Evolutionary conservation across 2,888 invertebrate species (phyloP), one percentile per base, ranked within the genome.

Genomic region (Meteorus cinctellus): DNA sequence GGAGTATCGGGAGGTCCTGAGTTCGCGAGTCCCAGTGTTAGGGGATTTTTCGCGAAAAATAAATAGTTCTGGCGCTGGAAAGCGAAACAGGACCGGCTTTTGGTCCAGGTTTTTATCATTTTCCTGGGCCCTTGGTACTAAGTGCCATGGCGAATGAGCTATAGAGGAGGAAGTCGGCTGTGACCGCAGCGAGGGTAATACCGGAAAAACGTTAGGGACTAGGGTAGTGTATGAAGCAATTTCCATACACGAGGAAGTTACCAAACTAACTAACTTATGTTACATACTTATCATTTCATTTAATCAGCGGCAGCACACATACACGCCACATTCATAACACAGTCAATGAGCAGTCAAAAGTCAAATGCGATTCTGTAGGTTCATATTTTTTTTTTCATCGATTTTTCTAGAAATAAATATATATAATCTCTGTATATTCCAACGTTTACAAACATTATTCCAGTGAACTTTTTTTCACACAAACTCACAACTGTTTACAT

Each of bases 381-480:
- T 59, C 14, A n/a, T 59, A 59, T 69, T 59, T 67, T 16, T 67
- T 16, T 14, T 34, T 69, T 59, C 55, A 45, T 51, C 24, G 8
- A 1, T 62, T 31, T 24, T 34, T 65, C 36, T 36, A 65, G 36
- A 41, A 65, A 65, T 65, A 68, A 68, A 68, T 48, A 68, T 48
- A 12, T 68, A 68, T 16, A 48, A 68, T 68, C 48, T 68, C n/a
- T 68, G 27, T 14, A n/a, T 48, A 19, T 48, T 51, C 6, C 24
- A 27, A 27, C 19, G 41, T 24, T 48, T n/a, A 29, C 19, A 27
- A 19, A 48, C n/a, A 45, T 6, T 48, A 29, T 27, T 14, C 14
- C n/a, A 48, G 16, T 6, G 27, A 27, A 14, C 41, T 5, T n/a
- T 65, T 65, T 12, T 16, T 4, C 41, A 62, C 16, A 70, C 36